Percentiles rank a stretch among this genome's conserved stretches.
These are phyloP conservation scores for Isaurus tuberculatus DNA, from an alignment of 92 coral and sea anemone species.

Conservation along the genomic window DNA sequence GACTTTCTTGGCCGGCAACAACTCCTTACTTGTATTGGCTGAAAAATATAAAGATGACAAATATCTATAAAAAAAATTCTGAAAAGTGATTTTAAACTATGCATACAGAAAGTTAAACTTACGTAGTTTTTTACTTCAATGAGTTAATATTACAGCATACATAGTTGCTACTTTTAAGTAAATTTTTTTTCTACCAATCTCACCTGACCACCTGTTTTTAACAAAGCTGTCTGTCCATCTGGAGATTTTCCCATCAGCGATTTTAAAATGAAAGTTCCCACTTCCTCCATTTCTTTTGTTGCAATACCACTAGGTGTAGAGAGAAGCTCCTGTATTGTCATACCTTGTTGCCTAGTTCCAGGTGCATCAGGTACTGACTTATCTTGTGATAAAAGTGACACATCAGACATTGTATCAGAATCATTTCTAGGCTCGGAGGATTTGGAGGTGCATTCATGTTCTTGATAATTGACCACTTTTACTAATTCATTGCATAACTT, in stretches of 20 bases:
- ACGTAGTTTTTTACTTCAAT: no score
- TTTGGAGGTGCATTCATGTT: neutral
- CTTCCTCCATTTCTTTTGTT: conserved; percentile 27
- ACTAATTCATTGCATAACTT: neutral
- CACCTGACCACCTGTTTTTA: conserved; percentile 31
- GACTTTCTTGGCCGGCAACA: conserved; percentile 10
- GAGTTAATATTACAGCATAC: no score
- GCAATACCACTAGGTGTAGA: neutral
- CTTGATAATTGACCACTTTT: neutral
- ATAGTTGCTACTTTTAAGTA: no score
- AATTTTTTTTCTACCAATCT: neutral
- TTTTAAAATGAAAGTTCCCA: conserved; percentile 5
- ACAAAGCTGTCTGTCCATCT: conserved; percentile 11
- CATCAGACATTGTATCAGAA: neutral
- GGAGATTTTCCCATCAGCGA: conserved; percentile 18
- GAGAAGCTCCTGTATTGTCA: conserved; percentile 10
- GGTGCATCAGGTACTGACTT: neutral
- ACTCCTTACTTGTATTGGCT: conserved; percentile 22
- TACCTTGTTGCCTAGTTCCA: neutral
- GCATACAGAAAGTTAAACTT: neutral
- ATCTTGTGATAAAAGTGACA: neutral
- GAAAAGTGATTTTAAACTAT: neutral
- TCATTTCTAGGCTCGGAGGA: neutral
- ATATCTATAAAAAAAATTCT: neutral
- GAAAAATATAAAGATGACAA: neutral